Evolutionary conservation across 2,797 vertebrate species (phyloP), one percentile per base, ranked within the genome.

Genomic region (Epinephelus awoara): DNA sequence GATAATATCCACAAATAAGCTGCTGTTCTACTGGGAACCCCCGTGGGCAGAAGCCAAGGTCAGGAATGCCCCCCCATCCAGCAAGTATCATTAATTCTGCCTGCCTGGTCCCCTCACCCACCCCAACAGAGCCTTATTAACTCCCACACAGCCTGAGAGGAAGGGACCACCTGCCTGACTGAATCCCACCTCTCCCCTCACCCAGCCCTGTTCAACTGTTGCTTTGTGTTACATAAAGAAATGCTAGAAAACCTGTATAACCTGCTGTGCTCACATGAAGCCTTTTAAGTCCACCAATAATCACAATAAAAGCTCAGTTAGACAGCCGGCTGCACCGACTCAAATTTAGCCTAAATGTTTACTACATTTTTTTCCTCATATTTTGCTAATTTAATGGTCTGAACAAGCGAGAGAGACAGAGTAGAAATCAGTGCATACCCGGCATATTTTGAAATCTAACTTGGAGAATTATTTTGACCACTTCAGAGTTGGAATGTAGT

Each of bases 1-100:
- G 86, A 92, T 82, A 90, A 89, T 77, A 89, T 91, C 85, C 87
- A 87, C 86, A 90, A 87, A 92, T 85, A 85, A 83, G 61, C 77
- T 75, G 58, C 67, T 62, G 25, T 51, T 50, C 58, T 47, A 70
- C 76, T 57, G 72, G 0, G 77, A 63, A 66, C 85, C 87, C 89
- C 78, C 27, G 70, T 6, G 47, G 80, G 27, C 25, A 68, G 70
- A 64, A 87, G 82, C 67, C 79, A 81, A 85, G 86, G 85, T 87
- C 89, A 91, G 84, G 90, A 93, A 90, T 79, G 84, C 55, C 79
- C 78, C 83, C 79, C 79, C 68, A 71, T 69, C 55, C 67, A 63
- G 73, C 18, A 27, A 49, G 51, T 69, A 75, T 73, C 84, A 86
- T 82, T 82, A 82, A 66, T 75, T 66, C 69, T 49, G 64, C 57